A percentile compares a stretch with the other conserved stretches of the same genome.
Evolutionary conservation across 2,797 vertebrate species (phyloP).

Genomic region (Falco concolor): DNA sequence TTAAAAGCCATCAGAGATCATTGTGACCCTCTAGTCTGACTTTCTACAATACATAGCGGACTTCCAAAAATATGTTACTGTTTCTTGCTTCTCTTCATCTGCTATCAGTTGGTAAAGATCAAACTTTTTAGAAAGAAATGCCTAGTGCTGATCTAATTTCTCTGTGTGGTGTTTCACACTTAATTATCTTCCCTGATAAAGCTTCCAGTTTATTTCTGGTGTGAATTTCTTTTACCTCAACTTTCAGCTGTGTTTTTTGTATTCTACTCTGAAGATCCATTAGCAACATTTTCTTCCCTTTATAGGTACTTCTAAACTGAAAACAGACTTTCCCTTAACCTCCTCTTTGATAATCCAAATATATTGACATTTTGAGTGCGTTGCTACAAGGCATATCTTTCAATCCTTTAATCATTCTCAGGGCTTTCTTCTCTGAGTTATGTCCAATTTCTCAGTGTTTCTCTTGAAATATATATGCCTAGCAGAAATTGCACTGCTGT

Average conservation of each 20-base stretch:
- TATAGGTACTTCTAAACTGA: background rate
- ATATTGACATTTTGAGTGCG: conserved; percentile 1
- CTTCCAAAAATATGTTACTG: background rate
- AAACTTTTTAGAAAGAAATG: background rate
- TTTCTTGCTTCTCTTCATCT: background rate
- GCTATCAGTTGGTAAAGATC: background rate
- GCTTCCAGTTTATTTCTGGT: background rate
- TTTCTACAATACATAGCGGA: background rate
- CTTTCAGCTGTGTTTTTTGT: background rate
- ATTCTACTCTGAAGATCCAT: background rate
- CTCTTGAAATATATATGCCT: background rate
- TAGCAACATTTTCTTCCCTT: background rate
- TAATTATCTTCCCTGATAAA: background rate
- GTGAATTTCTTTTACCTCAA: background rate
- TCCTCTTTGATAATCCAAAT: conserved; percentile 5
- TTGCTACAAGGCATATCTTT: background rate
- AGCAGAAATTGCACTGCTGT: background rate
- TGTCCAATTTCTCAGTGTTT: background rate
- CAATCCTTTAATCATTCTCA: conserved; percentile 13
- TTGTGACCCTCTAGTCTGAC: background rate
- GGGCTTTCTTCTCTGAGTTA: conserved; percentile 2
- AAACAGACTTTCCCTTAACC: background rate
- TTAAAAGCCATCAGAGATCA: background rate
- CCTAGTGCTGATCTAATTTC: background rate
- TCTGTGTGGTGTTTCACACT: background rate